These are phyloP conservation scores for Ostrea edulis DNA, from an alignment of 1,140 invertebrate species.

Conservation along the genomic window DNA sequence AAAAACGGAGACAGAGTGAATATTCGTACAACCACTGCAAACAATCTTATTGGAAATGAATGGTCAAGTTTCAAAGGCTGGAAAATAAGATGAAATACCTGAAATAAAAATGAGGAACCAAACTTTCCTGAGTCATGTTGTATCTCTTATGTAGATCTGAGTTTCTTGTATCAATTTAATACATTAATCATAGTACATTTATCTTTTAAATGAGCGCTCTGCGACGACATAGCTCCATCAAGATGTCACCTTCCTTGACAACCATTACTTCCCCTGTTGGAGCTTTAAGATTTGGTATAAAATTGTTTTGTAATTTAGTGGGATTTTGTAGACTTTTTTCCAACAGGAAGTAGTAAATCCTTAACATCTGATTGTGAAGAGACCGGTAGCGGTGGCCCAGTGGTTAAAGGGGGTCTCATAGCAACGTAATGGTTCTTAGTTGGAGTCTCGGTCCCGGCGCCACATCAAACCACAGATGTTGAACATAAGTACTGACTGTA, in stretches of 20 bases:
- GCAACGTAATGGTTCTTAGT: too few relatives aligned
- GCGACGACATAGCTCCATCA: not conserved
- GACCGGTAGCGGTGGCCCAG: too few relatives aligned
- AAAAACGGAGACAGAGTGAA: not conserved
- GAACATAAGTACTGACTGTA: too few relatives aligned
- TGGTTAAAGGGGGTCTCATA: too few relatives aligned
- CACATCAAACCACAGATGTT: too few relatives aligned
- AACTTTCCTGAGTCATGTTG: not conserved
- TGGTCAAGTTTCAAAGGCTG: constrained; percentile 15
- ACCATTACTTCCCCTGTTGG: too few relatives aligned
- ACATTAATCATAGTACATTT: not conserved
- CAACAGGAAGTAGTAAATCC: too few relatives aligned
- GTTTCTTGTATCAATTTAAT: not conserved
- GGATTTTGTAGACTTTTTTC: too few relatives aligned
- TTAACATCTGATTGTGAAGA: too few relatives aligned
- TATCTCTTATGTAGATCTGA: not conserved
- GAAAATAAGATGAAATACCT: not conserved
- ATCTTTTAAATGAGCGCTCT: not conserved
- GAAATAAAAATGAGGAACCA: not conserved
- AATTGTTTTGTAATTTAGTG: too few relatives aligned
- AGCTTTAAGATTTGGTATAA: too few relatives aligned
- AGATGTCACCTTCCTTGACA: not conserved
- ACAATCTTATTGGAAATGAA: not conserved
- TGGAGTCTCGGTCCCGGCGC: too few relatives aligned
- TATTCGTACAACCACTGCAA: not conserved